Evolutionary conservation across 2,113 vertebrate genomes (phyloP), one percentile per base, ranked within the genome.

Genomic region (Burhinus bistriatus): DNA sequence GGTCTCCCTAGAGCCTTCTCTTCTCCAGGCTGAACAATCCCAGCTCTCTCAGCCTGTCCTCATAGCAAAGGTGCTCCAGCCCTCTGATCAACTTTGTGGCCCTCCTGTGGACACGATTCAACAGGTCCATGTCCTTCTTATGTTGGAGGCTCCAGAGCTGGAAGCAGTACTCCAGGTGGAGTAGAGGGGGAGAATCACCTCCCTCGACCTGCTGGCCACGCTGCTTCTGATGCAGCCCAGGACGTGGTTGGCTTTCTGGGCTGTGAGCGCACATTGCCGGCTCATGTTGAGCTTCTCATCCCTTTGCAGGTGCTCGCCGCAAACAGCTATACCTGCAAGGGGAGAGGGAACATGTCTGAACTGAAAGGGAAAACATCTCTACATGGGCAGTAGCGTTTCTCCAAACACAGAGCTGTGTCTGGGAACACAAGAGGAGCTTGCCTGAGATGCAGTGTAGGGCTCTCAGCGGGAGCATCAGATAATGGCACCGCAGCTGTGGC

Each of bases 401-500:
- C 47, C 54, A 81, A 71, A 49, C 49, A 26, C n/a, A 85, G 51
- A 51, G 10, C 23, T 2, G 0, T 21, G 16, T 27, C n/a, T 26
- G 36, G 42, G 26, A 75, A 58, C 0, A 0, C 4, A 4, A 27
- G 30, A 75, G 47, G 17, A 26, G 4, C 22, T 85, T 64, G 20
- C 76, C 61, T 49, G 52, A 59, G 21, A 27, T 34, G 17, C 23
- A 62, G 54, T 3, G 11, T 1, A 45, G 22, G 22, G 22, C 7
- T 80, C 58, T 64, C 34, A 45, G 2, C 4, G 15, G 9, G 4
- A 88, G 29, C 17, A 20, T 70, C 0, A 0, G 29, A 29, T 45
- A 78, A 42, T 38, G 16, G 26, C 29, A 7, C 5, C 5, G 20
- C 1, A 0, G 36, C 18, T 4, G 1, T 30, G 55, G 64, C 40